Percentiles rank a stretch among this genome's conserved stretches.
Evolutionary conservation across 2,797 vertebrate genomes (phyloP).

Genomic region (Sylvia borin): DNA sequence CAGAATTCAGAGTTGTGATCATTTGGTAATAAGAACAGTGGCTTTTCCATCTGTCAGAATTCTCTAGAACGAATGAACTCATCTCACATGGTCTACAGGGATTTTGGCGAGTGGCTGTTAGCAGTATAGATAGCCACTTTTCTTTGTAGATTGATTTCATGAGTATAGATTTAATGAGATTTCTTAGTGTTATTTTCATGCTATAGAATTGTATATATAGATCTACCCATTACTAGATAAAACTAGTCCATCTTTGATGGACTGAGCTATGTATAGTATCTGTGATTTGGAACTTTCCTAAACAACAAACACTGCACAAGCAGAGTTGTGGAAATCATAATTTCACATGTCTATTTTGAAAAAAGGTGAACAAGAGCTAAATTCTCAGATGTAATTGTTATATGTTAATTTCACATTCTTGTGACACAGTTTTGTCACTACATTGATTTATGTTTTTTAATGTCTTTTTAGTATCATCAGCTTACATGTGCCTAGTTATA

Average conservation of each 20-base stretch:
- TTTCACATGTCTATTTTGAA: background rate
- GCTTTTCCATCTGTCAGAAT: background rate
- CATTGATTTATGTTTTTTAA: background rate
- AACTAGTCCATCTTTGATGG: constrained; percentile 33
- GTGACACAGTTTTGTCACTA: background rate
- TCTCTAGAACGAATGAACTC: constrained; percentile 3
- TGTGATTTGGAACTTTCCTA: background rate
- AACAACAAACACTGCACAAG: background rate
- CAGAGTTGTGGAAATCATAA: background rate
- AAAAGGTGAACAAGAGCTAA: background rate
- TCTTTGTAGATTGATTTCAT: background rate
- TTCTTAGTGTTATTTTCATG: constrained; percentile 63
- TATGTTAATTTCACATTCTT: background rate
- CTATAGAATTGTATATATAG: constrained; percentile 58
- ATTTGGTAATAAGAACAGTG: background rate
- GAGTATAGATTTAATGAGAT: constrained; percentile 30
- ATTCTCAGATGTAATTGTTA: background rate
- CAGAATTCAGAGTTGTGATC: background rate
- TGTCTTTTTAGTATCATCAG: background rate
- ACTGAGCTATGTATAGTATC: constrained; percentile 34
- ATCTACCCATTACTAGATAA: background rate
- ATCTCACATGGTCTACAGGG: background rate
- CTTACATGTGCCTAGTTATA: background rate
- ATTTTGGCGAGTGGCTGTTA: constrained; percentile 38
- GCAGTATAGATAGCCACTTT: background rate